phyloP scores from a whole-genome alignment of 2,113 vertebrate genomes.

The Gracilinanus agilis region DNA sequence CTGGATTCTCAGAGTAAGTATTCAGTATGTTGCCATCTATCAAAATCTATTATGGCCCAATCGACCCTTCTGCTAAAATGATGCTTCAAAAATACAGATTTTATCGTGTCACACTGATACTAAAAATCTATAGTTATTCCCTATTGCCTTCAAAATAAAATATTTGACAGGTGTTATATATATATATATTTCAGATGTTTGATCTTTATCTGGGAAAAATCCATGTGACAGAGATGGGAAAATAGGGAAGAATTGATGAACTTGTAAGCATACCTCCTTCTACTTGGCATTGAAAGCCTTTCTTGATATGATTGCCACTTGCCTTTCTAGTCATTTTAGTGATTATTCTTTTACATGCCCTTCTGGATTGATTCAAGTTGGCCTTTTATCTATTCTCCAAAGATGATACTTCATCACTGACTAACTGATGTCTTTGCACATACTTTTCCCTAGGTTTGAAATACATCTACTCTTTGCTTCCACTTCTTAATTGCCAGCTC shows the following conservation, averaged over 20 bases:
- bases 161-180: too few species aligned
- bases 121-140: neutral
- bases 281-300: neutral
- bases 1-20: too few species aligned
- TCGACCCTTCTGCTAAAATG: neutral
- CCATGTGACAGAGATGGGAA: too few species aligned
- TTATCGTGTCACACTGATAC: neutral
- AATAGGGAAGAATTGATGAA: too few species aligned
- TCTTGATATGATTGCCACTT: neutral
- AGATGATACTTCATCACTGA: neutral
- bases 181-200: too few species aligned
- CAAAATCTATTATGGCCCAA: neutral
- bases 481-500: neutral
- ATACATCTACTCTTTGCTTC: neutral
- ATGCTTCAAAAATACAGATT: neutral
- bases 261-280: too few species aligned
- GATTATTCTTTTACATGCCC: neutral
- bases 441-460: neutral
- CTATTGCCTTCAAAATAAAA: neutral
- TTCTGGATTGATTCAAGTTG: neutral
- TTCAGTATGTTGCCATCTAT: neutral
- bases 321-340: neutral
- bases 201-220: too few species aligned
- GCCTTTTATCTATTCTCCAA: neutral
- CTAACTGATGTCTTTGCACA: neutral